These are phyloP conservation scores for Cavia aperea DNA, from an alignment of 2,113 vertebrate genomes.

Conservation along the genomic window DNA sequence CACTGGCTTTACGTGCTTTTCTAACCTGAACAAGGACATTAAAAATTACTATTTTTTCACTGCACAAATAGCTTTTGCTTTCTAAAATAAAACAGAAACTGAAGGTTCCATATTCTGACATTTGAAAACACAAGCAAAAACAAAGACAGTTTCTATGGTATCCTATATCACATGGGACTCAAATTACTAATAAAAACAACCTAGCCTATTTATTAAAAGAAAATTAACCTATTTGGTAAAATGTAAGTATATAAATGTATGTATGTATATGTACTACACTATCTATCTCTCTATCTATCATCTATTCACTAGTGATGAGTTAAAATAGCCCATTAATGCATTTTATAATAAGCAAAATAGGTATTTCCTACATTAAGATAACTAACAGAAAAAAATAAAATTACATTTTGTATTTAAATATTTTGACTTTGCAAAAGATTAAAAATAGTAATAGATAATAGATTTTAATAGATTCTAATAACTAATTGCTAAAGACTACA, in stretches of 20 bases:
- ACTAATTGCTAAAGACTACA: too few species aligned
- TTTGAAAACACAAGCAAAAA: conserved; percentile 44
- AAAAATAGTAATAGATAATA: neutral
- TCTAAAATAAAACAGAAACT: conserved; percentile 31
- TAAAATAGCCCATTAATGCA: conserved; percentile 21
- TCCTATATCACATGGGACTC: neutral
- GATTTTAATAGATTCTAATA: too few species aligned
- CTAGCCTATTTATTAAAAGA: neutral
- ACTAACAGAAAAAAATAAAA: conserved; percentile 27
- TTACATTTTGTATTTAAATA: conserved; percentile 37
- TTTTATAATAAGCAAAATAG: conserved; percentile 41
- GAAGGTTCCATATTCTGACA: conserved; percentile 26
- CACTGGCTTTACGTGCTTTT: conserved; percentile 63
- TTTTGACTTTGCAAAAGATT: conserved; percentile 8
- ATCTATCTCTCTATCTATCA: too few species aligned
- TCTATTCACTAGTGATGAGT: neutral
- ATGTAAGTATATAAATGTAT: neutral
- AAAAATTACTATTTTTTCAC: neutral
- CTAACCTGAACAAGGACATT: conserved; percentile 76
- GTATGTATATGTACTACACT: neutral
- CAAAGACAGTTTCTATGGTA: conserved; percentile 11
- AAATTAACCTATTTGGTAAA: conserved; percentile 25
- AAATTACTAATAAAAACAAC: conserved; percentile 11
- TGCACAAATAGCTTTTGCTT: conserved; percentile 37
- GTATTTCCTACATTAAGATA: neutral